Conservation (phyloP, 2,888 invertebrate species). For the Lordiphosa fenestrarum region DNA sequence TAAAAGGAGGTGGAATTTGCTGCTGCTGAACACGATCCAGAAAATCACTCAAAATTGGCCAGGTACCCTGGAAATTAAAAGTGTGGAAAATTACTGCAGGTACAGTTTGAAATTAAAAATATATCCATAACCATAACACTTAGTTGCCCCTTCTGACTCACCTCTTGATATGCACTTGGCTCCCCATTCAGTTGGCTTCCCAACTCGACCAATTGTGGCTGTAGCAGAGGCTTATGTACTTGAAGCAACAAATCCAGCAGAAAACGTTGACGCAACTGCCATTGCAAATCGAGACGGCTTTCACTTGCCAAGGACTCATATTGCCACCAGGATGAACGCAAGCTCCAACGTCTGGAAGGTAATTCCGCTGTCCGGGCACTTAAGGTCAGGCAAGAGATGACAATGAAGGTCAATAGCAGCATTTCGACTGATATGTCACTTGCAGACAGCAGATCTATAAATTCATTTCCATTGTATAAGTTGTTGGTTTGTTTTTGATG, state of each 20-base stretch:
- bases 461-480: neutral
- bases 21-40: conserved; percentile 37
- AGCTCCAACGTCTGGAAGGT: conserved; percentile 20
- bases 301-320: neutral
- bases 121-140: no score
- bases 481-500: neutral
- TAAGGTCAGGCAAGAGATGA: conserved; percentile 26
- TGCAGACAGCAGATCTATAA: conserved; percentile 1
- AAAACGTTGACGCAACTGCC: conserved; percentile 50
- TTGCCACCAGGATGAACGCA: conserved; percentile 19
- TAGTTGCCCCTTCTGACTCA: conserved; percentile 10
- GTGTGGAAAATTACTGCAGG: no score
- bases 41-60: conserved; percentile 37
- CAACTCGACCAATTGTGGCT: conserved; percentile 49
- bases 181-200: conserved; percentile 50
- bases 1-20: conserved; percentile 45
- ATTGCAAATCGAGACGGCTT: neutral
- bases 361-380: neutral
- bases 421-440: conserved; percentile 26
- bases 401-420: conserved; percentile 15
- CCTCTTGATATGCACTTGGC: conserved; percentile 44
- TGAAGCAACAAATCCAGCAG: conserved; percentile 62
- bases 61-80: conserved; percentile 31
- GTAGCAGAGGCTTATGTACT: conserved; percentile 64
- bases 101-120: no score